phyloP scores from a whole-genome alignment of 2,888 invertebrate species.

The Drosophila koepferae region DNA sequence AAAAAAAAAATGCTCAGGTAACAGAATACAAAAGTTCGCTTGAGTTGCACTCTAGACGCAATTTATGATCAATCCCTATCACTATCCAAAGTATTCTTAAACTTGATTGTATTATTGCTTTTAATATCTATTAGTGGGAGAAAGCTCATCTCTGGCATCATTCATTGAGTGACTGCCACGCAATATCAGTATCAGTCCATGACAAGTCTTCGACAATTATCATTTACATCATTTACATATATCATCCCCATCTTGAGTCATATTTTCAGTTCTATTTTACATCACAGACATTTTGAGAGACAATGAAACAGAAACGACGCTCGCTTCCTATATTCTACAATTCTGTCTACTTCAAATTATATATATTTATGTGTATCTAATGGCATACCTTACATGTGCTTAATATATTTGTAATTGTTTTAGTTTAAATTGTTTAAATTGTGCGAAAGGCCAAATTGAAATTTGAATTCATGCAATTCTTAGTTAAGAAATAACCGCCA shows the following conservation, averaged over 20 bases:
- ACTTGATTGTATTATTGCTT: conserved; percentile 6
- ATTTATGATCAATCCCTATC: conserved; percentile 1
- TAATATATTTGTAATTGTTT: conserved; percentile 57
- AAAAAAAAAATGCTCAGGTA: conserved; percentile 31
- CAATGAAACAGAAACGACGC: conserved; percentile 24
- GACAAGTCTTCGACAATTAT: conserved; percentile 18
- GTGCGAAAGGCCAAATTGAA: conserved; percentile 6
- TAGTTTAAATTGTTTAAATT: conserved; percentile 27
- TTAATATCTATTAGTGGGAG: conserved; percentile 1
- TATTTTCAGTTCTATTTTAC: conserved; percentile 18
- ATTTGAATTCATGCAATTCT: conserved; percentile 28
- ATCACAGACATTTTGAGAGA: conserved; percentile 1
- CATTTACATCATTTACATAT: neutral
- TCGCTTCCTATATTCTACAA: conserved; percentile 56
- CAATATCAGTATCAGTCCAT: neutral
- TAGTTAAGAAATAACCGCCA: conserved; percentile 63
- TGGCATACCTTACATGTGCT: conserved; percentile 46
- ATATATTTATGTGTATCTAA: conserved; percentile 6
- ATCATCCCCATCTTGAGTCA: neutral
- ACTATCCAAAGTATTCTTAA: conserved; percentile 15
- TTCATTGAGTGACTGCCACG: neutral
- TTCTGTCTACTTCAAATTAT: conserved; percentile 30
- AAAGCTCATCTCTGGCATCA: conserved; percentile 4
- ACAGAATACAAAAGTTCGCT: conserved; percentile 22
- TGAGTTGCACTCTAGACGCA: conserved; percentile 9